Evolutionary conservation across 2,113 vertebrate genomes (phyloP).

Genomic region (Rhinolophus ferrumequinum): DNA sequence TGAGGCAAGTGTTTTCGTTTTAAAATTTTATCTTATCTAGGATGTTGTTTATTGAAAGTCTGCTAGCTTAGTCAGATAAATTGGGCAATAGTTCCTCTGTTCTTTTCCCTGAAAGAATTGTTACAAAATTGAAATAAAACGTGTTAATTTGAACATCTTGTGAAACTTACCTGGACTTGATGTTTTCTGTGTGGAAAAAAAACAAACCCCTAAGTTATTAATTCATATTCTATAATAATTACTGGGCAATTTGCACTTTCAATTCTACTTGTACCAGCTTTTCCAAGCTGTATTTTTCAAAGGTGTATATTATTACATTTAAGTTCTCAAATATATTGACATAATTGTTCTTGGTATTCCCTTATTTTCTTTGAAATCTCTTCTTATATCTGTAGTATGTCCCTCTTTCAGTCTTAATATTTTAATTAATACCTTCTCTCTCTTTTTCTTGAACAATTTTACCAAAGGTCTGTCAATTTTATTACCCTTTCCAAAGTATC

Average conservation of each 20-base stretch:
- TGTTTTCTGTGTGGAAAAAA: not conserved
- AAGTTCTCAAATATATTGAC: not conserved
- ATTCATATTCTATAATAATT: not conserved
- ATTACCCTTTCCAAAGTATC: not conserved
- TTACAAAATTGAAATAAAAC: not conserved
- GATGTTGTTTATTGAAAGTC: not conserved
- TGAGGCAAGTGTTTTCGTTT: not conserved
- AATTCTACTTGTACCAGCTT: not conserved
- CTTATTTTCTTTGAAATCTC: not conserved
- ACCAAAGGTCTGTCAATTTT: not conserved
- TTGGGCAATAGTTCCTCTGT: not conserved
- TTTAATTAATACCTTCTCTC: not conserved
- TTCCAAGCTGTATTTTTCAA: not conserved
- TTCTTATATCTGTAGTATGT: not conserved
- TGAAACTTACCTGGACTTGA: not conserved
- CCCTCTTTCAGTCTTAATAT: not conserved
- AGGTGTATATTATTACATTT: not conserved
- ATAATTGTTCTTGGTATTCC: not conserved
- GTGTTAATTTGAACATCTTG: not conserved
- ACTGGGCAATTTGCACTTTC: not conserved
- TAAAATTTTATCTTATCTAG: not conserved
- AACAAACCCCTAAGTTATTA: not conserved
- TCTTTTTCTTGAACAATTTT: constrained; percentile 1
- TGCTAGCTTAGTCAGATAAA: not conserved
- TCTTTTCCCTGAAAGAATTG: not conserved